A percentile compares a stretch with the other conserved stretches of the same genome.
These are phyloP conservation scores for Mylabris phalerata DNA, from an alignment of 1,140 invertebrate species.

Conservation along the genomic window DNA sequence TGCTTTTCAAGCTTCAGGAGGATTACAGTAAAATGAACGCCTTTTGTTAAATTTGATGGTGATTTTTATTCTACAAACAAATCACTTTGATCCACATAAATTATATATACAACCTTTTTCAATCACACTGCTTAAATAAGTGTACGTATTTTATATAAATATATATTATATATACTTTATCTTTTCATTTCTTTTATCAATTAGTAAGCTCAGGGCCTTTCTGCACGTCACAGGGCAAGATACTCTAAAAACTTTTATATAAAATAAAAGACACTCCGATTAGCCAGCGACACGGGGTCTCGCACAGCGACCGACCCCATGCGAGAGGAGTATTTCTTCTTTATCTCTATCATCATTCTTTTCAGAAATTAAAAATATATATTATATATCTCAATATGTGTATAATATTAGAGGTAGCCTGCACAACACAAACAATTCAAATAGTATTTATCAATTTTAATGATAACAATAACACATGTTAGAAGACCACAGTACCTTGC, in stretches of 20 bases:
- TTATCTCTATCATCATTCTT: slow-evolving; percentile 12
- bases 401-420: slow-evolving; percentile 25
- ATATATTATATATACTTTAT: slow-evolving; percentile 28
- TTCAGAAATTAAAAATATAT: slow-evolving; percentile 19
- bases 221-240: slow-evolving; percentile 31
- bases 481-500: slow-evolving; percentile 39
- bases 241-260: slow-evolving; percentile 20
- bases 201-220: slow-evolving; percentile 38
- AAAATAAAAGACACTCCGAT: slow-evolving; percentile 17
- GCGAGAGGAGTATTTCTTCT: slow-evolving; percentile 7
- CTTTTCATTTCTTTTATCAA: slow-evolving; percentile 27
- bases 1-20: too few relatives aligned
- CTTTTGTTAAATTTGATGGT: slow-evolving; percentile 25
- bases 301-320: slow-evolving; percentile 15
- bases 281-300: slow-evolving; percentile 18
- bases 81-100: slow-evolving; percentile 42
- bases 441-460: slow-evolving; percentile 26
- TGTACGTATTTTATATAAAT: slow-evolving; percentile 37
- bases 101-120: slow-evolving; percentile 41
- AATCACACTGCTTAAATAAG: slow-evolving; percentile 42
- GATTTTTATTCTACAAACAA: slow-evolving; percentile 41
- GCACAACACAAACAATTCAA: slow-evolving; percentile 27
- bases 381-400: slow-evolving; percentile 1
- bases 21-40: background rate
- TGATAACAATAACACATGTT: slow-evolving; percentile 30